Evolutionary conservation across 2,888 invertebrate species (phyloP).

Genomic region (Ormyrus pomaceus): DNA sequence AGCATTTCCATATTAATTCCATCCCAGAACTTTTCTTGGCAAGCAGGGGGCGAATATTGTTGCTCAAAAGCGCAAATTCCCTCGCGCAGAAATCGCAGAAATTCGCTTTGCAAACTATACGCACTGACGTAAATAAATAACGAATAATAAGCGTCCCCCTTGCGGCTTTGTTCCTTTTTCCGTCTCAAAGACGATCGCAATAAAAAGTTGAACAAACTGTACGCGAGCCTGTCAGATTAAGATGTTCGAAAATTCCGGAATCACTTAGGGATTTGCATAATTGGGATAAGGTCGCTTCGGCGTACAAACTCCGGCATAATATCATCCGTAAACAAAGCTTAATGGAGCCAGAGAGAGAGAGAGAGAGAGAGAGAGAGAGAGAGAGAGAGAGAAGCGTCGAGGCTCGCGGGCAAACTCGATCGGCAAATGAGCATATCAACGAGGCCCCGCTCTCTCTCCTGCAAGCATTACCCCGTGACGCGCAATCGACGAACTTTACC

Average conservation of each 20-base stretch:
- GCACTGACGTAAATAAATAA: background rate
- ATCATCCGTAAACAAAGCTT: background rate
- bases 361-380: conserved; percentile 1
- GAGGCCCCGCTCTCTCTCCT: too few species aligned
- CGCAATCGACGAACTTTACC: too few species aligned
- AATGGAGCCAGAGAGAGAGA: background rate
- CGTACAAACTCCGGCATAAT: background rate
- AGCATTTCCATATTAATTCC: too few species aligned
- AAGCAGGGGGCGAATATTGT: too few species aligned
- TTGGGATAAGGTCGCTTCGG: conserved; percentile 20
- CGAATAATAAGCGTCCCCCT: background rate
- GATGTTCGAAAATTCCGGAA: conserved; percentile 21
- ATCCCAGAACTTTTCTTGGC: too few species aligned
- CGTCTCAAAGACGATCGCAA: background rate
- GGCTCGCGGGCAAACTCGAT: too few species aligned
- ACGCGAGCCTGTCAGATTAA: conserved; percentile 28
- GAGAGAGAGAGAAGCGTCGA: too few species aligned
- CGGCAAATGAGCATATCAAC: too few species aligned
- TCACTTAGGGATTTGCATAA: conserved; percentile 34
- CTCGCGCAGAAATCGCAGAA: too few species aligned
- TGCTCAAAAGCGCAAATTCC: too few species aligned
- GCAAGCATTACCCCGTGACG: too few species aligned
- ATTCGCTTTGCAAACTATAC: too few species aligned
- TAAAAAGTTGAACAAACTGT: conserved; percentile 25
- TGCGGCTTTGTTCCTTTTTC: background rate